Base-by-base conservation (phyloP, 2,797 vertebrate species). In the Sebastes diploproa region DNA sequence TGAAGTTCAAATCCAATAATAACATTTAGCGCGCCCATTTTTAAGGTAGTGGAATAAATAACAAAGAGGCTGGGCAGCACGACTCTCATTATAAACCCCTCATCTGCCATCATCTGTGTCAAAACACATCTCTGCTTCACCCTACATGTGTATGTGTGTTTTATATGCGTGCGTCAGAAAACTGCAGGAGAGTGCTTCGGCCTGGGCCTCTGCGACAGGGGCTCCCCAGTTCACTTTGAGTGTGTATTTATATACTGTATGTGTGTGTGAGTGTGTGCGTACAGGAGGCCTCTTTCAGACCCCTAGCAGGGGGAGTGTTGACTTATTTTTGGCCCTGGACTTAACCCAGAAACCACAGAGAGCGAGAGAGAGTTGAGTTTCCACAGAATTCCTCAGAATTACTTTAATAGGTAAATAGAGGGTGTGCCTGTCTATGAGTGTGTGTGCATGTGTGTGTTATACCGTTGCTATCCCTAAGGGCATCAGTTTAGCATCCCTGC, bases 401-500 rank as follows among this genome's bases (percentile, higher is more conserved):
- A 83, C 88, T 91, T 90, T 86, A 93, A 91, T 89, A 90, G 83
- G 92, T 92, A 93, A 92, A 94, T 79, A 91, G 85, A 86, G 91
- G 87, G 91, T 85, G 92, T 88, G 90, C 61, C 79, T 72, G 62
- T 77, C 66, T 38, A 1, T 18, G 38, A 52, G 62, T 34, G 25
- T 78, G 77, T 77, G 25, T 78, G 77, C 74, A 64, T 66, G 71
- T 97, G 25, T 78, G 77, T 77, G 75, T 97, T 95, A 96, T 97
- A 96, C 58, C 97, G 92, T 83, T 97, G 96, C 88, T 97, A 96
- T 87, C 66, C 46, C 69, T 10, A n/a, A 22, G 59, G 67, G 52
- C 72, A 82, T 83, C 63, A 62, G 50, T 2, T 27, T 10, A 46
- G 46, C 78, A 77, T 69, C 46, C 23, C 80, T 27, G 78, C 52